Evolutionary conservation across 2,113 vertebrate genomes (phyloP), one percentile per base, ranked within the genome.

Genomic region (Penelope pileata): DNA sequence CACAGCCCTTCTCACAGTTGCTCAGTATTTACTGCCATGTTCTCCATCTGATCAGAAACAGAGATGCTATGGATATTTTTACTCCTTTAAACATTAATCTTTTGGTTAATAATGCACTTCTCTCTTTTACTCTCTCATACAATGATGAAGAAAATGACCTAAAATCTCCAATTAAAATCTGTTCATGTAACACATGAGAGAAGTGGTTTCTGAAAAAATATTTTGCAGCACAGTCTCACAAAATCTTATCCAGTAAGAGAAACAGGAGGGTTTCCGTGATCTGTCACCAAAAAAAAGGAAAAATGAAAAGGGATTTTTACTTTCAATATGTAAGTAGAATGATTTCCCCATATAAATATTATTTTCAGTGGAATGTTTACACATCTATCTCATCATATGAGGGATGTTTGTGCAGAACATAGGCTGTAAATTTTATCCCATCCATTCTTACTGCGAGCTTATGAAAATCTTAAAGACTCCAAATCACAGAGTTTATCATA

Each of bases 61-160:
- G 78, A 83, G 78, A 82, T 19, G 16, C 90, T 27, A 64, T 58
- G 53, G 74, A 85, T 84, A 50, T n/a, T 26, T 82, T 91, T 83
- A 79, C 50, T 80, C 32, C 48, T 77, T 91, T 88, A 90, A 96
- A 75, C 24, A 76, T 60, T 89, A 67, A 76, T 91, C 62, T 90
- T 69, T 47, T 62, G 12, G 11, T 67, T 90, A 93, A 74, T 86
- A 88, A 69, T 16, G 10, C 17, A 60, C 48, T 79, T 90, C 18
- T 59, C 8, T 42, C 26, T 68, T 73, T 68, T 22, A 30, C 7
- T 77, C 1, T 0, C 10, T 81, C 53, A 73, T 40, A 50, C 86
- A 93, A 54, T 68, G 68, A 66, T 62, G 16, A 88, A 50, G 43
- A 70, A 85, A 82, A 82, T 43, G 47, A 29, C 29, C 16, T 47